Base-by-base conservation (phyloP, 2,797 vertebrate species). In the Ptychadena robeensis region DNA sequence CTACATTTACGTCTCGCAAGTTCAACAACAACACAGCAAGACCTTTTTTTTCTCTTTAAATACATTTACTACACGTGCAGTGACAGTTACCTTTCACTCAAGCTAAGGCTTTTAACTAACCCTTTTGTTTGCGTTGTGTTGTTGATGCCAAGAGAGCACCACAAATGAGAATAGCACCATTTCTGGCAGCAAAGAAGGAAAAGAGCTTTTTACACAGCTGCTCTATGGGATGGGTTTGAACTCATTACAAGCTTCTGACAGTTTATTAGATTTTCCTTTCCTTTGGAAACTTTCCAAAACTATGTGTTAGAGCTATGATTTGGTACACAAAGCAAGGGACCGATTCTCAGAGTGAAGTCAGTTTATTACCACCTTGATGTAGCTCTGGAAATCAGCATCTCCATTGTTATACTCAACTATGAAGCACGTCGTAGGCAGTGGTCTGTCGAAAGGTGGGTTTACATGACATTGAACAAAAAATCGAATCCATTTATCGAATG, bases 1-100 rank as follows among this genome's bases (percentile, higher is more conserved):
- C 78, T 75, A 53, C 65, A 81, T 64, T 85, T 71, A 76, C 64
- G 14, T 76, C 71, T 74, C 38, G 38, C 74, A 64, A 69, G 53
- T 75, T 76, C 71, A 70, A 28, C 59, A 57, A 38, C 53, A 75
- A 68, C 18, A 53, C 30, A 66, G 27, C 25, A 65, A 30, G 57
- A 53, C 31, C 64, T 63, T 63, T 77, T 69, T 61, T 64, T 57
- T 73, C 59, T 44, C 72, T 48, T 80, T 34, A 53, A 37, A 69
- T 71, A 70, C 61, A 68, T 31, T 35, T 53, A 27, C 53, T 53
- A 53, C 35, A 22, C 63, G 69, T 30, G 40, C 30, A 61, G 48
- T 67, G 64, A 38, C 59, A 53, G 28, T 78, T 82, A 82, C 67
- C 64, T 73, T 57, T 70, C 66, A 48, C 35, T 53, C 70, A n/a